Percentiles rank a stretch among this genome's conserved stretches.
Conservation (phyloP, 2,888 invertebrate species). For the Laothoe populi region DNA sequence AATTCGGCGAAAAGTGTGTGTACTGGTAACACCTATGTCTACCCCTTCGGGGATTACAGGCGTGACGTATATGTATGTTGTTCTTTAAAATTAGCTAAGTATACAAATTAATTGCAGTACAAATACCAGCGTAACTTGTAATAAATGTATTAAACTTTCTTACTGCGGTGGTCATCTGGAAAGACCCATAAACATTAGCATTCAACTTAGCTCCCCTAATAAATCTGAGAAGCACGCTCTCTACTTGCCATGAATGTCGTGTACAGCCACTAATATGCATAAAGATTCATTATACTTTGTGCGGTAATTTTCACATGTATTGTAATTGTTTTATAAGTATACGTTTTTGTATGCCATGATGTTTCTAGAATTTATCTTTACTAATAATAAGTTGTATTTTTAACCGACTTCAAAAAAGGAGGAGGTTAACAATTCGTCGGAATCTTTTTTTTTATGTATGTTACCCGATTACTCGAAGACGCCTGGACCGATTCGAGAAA, state of each 20-base stretch:
- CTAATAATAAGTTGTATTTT: neutral
- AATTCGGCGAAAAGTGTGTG: too few species aligned
- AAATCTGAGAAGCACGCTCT: constrained; percentile 21
- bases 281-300: constrained; percentile 12
- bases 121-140: neutral
- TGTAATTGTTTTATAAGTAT: neutral
- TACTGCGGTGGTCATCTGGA: constrained; percentile 4
- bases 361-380: neutral
- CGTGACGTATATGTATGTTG: too few species aligned
- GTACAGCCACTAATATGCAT: constrained; percentile 12
- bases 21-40: too few species aligned
- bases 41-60: too few species aligned
- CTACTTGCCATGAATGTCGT: constrained; percentile 9
- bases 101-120: neutral
- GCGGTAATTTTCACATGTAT: constrained; percentile 19
- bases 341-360: neutral
- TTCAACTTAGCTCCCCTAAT: neutral
- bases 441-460: too few species aligned
- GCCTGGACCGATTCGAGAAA: too few species aligned
- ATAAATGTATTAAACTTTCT: neutral
- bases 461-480: too few species aligned
- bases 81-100: too few species aligned
- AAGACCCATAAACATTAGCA: constrained; percentile 21
- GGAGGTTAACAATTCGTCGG: too few species aligned
- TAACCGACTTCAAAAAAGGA: too few species aligned